Base-by-base conservation (phyloP, 2,888 invertebrate genomes). In the Pristionchus mayeri region DNA sequence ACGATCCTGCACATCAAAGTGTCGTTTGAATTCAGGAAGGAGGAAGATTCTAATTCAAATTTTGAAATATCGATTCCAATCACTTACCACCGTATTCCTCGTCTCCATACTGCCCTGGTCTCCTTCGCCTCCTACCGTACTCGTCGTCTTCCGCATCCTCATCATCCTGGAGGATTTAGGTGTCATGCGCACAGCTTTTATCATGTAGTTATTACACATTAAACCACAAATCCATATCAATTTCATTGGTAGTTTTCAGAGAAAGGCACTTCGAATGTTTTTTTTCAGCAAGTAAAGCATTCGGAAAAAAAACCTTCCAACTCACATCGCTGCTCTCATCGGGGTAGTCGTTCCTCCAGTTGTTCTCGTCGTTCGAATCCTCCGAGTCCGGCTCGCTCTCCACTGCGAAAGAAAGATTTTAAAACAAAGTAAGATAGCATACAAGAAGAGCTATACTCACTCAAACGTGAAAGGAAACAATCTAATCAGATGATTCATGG, bases 291-390 rank as follows among this genome's bases (percentile, higher is more conserved):
- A n/a, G n/a, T n/a, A n/a, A n/a, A n/a, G n/a, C n/a, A n/a, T n/a
- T n/a, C n/a, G n/a, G n/a, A n/a, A n/a, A n/a, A n/a, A n/a, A n/a
- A 24, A 57, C 21, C 21, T 11, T 11, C 18, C 57, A 44, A 86
- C 76, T 57, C 40, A 67, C 82, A 34, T 84, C 84, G 24, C 52
- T 75, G 24, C 91, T 91, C 84, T 92, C 92, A 84, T 92, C 92
- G 7, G 92, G 92, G 86, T 92, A 92, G 44, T 92, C 92, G 85
- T 92, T 92, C 30, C 89, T 84, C 90, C 90, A 91, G 79, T 91
- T 89, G 84, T 89, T 88, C 85, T 92, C 92, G 84, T 88, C 92
- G 83, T 92, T 92, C 21, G 92, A 92, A 86, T 92, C 92, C 40
- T 89, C 89, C 80, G 80, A 80, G 40, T 80, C 80, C n/a, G 57